Conservation (phyloP, 2,797 vertebrate species). For the Pipistrellus pipistrellus region DNA sequence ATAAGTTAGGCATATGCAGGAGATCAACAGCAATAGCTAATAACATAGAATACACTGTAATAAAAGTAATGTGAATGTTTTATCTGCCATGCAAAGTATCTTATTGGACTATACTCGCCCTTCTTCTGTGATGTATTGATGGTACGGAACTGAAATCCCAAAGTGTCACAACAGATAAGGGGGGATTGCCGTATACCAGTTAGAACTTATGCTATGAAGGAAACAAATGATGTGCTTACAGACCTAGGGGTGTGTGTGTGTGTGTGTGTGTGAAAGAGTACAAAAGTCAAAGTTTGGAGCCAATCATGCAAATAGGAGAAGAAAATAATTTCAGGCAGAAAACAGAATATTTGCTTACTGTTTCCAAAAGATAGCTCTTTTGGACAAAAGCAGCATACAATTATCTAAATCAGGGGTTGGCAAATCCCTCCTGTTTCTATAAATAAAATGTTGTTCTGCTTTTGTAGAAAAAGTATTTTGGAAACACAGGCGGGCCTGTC, state of each 20-base stretch:
- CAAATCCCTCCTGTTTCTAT: not conserved
- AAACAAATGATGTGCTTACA: not conserved
- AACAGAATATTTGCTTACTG: not conserved
- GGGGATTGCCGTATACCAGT: not conserved
- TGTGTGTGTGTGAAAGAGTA: not conserved
- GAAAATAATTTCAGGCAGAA: not conserved
- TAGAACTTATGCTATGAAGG: not conserved
- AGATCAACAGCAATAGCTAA: not conserved
- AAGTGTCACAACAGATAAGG: not conserved
- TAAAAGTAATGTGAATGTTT: not conserved
- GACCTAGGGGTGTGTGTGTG: not conserved
- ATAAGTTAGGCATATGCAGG: not conserved
- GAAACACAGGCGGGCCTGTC: not conserved
- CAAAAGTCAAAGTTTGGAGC: not conserved
- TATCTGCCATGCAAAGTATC: not conserved
- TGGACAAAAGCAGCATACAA: not conserved
- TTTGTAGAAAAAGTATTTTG: not conserved
- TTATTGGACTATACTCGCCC: not conserved
- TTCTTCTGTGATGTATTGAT: not conserved
- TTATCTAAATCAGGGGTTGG: not conserved
- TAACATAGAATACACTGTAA: not conserved
- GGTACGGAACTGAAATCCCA: not conserved
- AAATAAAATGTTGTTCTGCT: not conserved
- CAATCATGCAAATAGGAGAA: not conserved
- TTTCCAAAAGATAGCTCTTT: constrained; percentile 11